Evolutionary conservation across 2,888 invertebrate genomes (phyloP), one percentile per base, ranked within the genome.

Genomic region (Hymenopus coronatus): DNA sequence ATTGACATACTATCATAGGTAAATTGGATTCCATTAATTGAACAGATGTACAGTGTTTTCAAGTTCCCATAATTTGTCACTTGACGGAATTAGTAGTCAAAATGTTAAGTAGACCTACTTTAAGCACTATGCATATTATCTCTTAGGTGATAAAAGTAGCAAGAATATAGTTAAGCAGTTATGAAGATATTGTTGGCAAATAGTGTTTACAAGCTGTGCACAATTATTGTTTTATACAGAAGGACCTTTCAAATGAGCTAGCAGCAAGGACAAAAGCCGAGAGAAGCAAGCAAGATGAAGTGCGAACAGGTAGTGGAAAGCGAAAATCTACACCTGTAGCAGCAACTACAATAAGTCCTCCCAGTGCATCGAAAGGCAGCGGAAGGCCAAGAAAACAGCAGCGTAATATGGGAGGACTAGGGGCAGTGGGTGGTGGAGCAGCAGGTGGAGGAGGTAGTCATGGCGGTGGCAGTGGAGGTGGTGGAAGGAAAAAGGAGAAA

Each of bases 221-320:
- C 7, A 83, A 83, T 83, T 28, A n/a, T 28, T 83, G 27, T 8
- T 88, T 89, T 91, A 91, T 93, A 82, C 92, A 96, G 96, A 96
- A 96, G 92, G 97, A 97, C 93, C 94, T 97, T 28, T 96, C 96
- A 0, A 95, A 95, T 84, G 97, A 97, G 92, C 92, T 97, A 91
- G 96, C 96, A 4, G 94, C 95, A 30, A 94, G 96, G 89, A 96
- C 96, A 84, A 96, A 96, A 91, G 95, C 96, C 3, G 96, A 96
- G 92, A 95, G 96, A 83, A 96, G 94, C 89, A 96, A 96, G 92
- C 95, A 96, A 91, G 96, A 96, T 90, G 95, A 95, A 91, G 95
- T 96, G 1, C 83, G 90, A 85, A 95, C 95, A 2, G 94, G 95
- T n/a, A 94, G 94, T 90, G 94, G 94, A 20, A 95, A 94, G 90